Percentiles rank a stretch among this genome's conserved stretches.
Conservation (phyloP, 2,113 vertebrate species). For the Pithys albifrons region DNA sequence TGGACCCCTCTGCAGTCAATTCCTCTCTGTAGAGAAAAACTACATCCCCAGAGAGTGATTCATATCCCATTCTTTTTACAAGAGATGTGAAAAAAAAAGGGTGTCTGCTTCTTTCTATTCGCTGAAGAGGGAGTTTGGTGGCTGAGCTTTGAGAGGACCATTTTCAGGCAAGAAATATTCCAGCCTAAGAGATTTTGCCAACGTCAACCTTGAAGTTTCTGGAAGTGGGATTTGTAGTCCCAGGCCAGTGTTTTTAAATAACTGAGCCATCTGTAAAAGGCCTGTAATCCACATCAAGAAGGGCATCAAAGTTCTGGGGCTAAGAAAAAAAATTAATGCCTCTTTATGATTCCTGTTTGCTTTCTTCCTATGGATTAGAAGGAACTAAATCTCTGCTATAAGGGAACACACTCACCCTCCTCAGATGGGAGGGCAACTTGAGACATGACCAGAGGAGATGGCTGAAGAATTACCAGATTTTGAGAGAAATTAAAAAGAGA, state of each 20-base stretch:
- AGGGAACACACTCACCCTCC: not conserved
- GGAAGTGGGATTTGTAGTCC: not conserved
- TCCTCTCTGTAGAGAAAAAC: not conserved
- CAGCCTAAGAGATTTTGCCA: not conserved
- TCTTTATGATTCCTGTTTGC: not conserved
- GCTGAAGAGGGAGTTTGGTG: not conserved
- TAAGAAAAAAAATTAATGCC: not conserved
- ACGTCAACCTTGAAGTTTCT: not conserved
- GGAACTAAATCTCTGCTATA: not conserved
- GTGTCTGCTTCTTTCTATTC: not conserved
- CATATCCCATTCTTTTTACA: not conserved
- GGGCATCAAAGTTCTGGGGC: not conserved
- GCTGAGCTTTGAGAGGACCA: not conserved
- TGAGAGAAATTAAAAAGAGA: accelerated
- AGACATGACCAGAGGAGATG: not conserved
- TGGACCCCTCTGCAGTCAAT: not conserved
- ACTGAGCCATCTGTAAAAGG: not conserved
- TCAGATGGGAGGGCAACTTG: not conserved
- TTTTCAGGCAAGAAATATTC: not conserved
- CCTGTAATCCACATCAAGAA: not conserved
- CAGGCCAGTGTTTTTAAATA: not conserved
- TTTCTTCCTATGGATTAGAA: not conserved
- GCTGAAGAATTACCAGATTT: not conserved
- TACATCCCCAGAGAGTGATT: not conserved
- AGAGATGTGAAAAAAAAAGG: not conserved